phyloP scores from a whole-genome alignment of 1,140 invertebrate genomes.

The Drosophila punjabiensis region DNA sequence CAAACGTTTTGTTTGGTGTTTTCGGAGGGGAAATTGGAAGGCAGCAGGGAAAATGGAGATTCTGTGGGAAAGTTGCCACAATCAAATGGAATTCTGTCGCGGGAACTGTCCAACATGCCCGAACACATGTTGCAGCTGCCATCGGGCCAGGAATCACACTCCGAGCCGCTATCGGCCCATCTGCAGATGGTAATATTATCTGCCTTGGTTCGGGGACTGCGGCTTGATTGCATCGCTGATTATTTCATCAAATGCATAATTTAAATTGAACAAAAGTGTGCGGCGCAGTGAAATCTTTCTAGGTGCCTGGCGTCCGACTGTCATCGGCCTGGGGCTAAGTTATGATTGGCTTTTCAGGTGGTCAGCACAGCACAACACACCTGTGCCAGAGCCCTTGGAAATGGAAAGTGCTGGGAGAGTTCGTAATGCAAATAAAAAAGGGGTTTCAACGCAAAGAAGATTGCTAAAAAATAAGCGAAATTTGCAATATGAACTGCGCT shows the following conservation, averaged over 20 bases:
- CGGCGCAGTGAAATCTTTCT: conserved; percentile 63
- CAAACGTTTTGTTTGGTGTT: conserved; percentile 73
- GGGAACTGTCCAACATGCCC: conserved; percentile 71
- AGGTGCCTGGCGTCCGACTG: conserved; percentile 27
- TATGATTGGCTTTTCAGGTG: conserved; percentile 65
- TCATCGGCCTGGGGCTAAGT: conserved; percentile 49
- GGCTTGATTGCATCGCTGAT: conserved; percentile 79
- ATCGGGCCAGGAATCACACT: conserved; percentile 38
- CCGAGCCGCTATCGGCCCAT: conserved; percentile 53
- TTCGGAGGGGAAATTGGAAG: conserved; percentile 2
- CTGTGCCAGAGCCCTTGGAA: conserved; percentile 24
- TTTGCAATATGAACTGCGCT: not conserved
- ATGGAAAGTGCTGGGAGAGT: conserved; percentile 58
- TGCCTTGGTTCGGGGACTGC: conserved; percentile 37
- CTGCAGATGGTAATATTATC: conserved; percentile 66
- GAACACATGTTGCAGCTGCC: conserved; percentile 71
- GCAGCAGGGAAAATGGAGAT: conserved; percentile 44
- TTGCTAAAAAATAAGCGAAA: not conserved
- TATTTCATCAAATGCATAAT: conserved; percentile 81
- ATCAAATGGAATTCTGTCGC: conserved; percentile 77
- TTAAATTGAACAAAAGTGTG: conserved; percentile 73
- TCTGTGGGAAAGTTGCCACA: conserved; percentile 81
- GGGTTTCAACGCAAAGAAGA: not conserved
- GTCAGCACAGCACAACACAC: conserved; percentile 15
- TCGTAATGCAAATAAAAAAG: conserved; percentile 1